Base-by-base conservation (phyloP, 1,140 invertebrate genomes). In the Ditylenchus dipsaci region DNA sequence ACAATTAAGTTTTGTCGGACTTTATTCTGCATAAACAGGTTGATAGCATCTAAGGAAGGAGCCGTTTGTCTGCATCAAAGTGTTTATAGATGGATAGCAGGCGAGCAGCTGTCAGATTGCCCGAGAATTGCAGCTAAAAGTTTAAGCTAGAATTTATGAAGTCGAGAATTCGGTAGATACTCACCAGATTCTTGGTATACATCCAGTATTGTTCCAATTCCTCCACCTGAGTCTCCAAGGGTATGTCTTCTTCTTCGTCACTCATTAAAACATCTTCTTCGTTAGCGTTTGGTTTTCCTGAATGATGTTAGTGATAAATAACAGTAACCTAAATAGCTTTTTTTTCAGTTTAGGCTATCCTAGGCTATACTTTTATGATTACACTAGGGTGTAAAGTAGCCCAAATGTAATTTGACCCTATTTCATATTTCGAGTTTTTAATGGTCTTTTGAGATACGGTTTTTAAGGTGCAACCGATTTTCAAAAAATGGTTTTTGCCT, bases 141-240 rank as follows among this genome's bases (percentile, higher is more conserved):
- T n/a, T n/a, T n/a, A n/a, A n/a, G n/a, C n/a, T 19, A 72, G 27
- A 58, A 30, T n/a, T 13, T 49, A 42, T 17, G 47, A 60, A 9
- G 29, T n/a, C 23, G n/a, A 38, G 11, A 38, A 38, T 38, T 5
- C 11, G 33, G 33, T 5, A 38, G 9, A 93, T 43, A 93, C 90
- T 79, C 95, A 77, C 67, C 63, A 72, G 68, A 69, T 74, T 68
- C 45, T 69, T 67, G 38, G 72, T 71, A 59, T 77, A 77, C n/a
- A 59, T 87, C 85, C 95, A 92, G 84, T 93, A 91, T 83, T 91
- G 90, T 11, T 91, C 90, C 21, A 91, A 92, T 8, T 92, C 90
- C 89, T 95, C 93, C 0, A 89, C 91, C 83, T 96, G 92, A 76
- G 92, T 92, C 78, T 96, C 93, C 72, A 93, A 90, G 68, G 90